phyloP scores from a whole-genome alignment of 2,888 invertebrate species.

The Imbricaverruca yamaguchii region DNA sequence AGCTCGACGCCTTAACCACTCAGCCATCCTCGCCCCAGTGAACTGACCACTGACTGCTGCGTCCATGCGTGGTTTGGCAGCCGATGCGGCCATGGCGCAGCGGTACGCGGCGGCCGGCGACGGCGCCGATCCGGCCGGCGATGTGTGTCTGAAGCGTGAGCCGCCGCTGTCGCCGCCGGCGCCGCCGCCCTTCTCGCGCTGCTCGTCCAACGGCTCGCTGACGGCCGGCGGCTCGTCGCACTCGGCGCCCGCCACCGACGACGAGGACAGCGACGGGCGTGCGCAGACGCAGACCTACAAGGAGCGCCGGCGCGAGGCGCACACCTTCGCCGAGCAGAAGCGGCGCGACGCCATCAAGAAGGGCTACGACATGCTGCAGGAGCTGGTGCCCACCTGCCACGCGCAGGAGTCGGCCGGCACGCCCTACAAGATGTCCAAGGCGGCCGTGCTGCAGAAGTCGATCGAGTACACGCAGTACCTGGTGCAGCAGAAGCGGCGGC shows the following conservation, averaged over 20 bases:
- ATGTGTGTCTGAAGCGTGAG: not conserved
- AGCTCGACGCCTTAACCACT: too few relatives aligned
- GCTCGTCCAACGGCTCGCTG: conserved; percentile 33
- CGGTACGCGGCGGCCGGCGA: not conserved
- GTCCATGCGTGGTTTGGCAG: not conserved
- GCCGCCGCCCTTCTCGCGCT: conserved; percentile 31
- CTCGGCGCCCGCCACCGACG: conserved; percentile 35
- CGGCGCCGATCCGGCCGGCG: not conserved
- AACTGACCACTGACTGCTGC: too few relatives aligned
- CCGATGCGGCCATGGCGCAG: not conserved
- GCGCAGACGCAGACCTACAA: conserved; percentile 51
- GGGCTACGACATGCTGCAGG: conserved; percentile 47
- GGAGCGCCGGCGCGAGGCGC: conserved; percentile 47
- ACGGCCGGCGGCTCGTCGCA: conserved; percentile 1
- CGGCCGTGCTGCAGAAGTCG: conserved; percentile 86
- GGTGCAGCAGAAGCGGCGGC: conserved; percentile 81
- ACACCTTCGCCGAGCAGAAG: conserved; percentile 49
- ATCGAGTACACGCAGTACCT: conserved; percentile 89
- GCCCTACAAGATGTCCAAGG: conserved; percentile 85
- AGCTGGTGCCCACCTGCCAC: conserved; percentile 64
- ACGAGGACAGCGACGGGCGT: conserved; percentile 40
- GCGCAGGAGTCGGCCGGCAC: conserved; percentile 44
- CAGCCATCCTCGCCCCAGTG: too few relatives aligned
- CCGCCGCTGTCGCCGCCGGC: conserved; percentile 15
- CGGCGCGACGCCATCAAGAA: conserved; percentile 48